A percentile compares a stretch with the other conserved stretches of the same genome.
phyloP scores from a whole-genome alignment of 2,888 invertebrate genomes.

The Pyrochroa serraticornis region DNA sequence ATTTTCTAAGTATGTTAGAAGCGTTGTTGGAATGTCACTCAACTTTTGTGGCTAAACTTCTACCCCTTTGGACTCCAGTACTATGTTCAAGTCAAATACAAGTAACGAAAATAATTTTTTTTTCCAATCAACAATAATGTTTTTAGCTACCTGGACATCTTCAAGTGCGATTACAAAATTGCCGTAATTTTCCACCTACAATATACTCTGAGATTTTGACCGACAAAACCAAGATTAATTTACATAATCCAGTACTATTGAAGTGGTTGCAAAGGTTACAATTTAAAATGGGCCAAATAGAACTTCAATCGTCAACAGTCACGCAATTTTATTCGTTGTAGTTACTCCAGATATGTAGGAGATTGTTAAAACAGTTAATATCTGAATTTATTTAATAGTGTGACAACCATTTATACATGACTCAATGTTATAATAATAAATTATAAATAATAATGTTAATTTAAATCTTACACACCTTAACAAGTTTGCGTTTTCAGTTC shows the following conservation, averaged over 20 bases:
- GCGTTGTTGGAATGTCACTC: constrained; percentile 94
- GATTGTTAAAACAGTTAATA: constrained; percentile 30
- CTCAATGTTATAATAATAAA: constrained; percentile 37
- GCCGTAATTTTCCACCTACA: constrained; percentile 80
- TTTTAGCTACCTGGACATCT: constrained; percentile 86
- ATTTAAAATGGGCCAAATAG: constrained; percentile 98
- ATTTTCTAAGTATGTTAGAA: constrained; percentile 93
- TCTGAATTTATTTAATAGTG: constrained; percentile 23
- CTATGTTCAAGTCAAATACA: constrained; percentile 88
- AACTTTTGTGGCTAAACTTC: constrained; percentile 85
- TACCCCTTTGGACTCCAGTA: constrained; percentile 96
- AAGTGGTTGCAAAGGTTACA: constrained; percentile 92
- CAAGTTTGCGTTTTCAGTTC: constrained; percentile 16
- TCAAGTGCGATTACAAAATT: constrained; percentile 83
- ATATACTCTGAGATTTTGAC: constrained; percentile 57
- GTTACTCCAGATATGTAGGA: constrained; percentile 16
- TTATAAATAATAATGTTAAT: constrained; percentile 19
- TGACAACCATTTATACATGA: constrained; percentile 35
- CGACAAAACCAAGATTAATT: constrained; percentile 55
- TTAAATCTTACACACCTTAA: not conserved
- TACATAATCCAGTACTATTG: constrained; percentile 64
- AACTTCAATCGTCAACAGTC: constrained; percentile 90
- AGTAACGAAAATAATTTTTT: constrained; percentile 56
- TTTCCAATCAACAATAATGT: not conserved
- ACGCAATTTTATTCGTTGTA: constrained; percentile 85